Base-by-base conservation (phyloP, 2,888 invertebrate genomes). In the Apodemia zela region DNA sequence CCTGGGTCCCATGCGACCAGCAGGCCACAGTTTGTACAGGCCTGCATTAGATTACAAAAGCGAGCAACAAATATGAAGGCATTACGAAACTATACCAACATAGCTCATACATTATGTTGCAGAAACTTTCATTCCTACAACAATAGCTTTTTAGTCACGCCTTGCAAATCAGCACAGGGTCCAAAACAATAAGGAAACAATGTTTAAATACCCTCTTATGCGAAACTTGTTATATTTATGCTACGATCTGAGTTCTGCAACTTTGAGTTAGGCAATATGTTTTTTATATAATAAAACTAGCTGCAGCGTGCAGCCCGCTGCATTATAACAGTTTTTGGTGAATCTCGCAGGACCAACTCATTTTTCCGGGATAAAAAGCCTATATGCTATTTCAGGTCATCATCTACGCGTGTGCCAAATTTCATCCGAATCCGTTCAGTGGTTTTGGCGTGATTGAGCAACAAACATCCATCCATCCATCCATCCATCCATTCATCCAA, bases 91-190 rank as follows among this genome's bases (percentile, higher is more conserved):
- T 21, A 57, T 33, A 33, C 58, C 59, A 62, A 60, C 59, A 59
- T 38, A 63, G 61, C 63, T 60, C 61, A 66, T 66, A 70, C 68
- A 69, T 65, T 64, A 66, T 66, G 66, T 62, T 51, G 66, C 65
- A 63, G 65, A 63, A 66, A 65, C 67, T 68, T 67, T 65, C 68
- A 65, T 68, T 64, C 64, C 60, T 51, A 63, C 67, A 73, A 75
- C 75, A 75, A 75, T 75, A 66, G 73, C 71, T 70, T 71, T 75
- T 74, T 73, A 72, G 76, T 75, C 73, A 75, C 75, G 75, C 73
- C 71, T 69, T 73, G 71, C 72, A 71, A 73, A 71, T 69, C 69
- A 68, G 71, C 70, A 72, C 72, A 72, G 70, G 68, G 64, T 67
- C 66, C 63, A 68, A 67, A 73, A 73, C 65, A 71, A 66, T 67